Evolutionary conservation across 2,797 vertebrate species (phyloP), one percentile per base, ranked within the genome.

Genomic region (Petrocephalus sullivani): DNA sequence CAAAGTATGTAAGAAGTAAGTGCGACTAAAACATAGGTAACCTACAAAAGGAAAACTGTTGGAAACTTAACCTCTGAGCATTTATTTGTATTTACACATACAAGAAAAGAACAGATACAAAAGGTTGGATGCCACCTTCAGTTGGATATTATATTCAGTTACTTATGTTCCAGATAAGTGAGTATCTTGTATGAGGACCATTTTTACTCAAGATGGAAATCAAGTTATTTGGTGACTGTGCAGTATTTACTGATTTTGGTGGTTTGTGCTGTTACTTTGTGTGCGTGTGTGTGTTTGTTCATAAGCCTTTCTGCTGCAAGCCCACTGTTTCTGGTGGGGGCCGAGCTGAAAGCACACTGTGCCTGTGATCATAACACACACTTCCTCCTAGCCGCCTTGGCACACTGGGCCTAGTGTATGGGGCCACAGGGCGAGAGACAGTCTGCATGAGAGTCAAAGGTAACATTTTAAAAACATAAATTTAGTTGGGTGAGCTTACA

Each of bases 391-490:
- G 88, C 67, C 92, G 90, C 90, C 91, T 92, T 92, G 53, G 92
- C 91, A 93, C 87, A 88, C 89, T 92, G 92, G 90, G 92, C 90
- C 91, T 94, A 94, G 94, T 95, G 94, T 94, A 94, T 93, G 92
- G 54, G 89, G 92, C 94, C 92, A 90, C 89, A 67, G 94, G 94
- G 95, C 95, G 93, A 90, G 91, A 95, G 95, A 95, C 96, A 96
- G 92, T 92, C 81, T 88, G 87, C 93, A 86, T 67, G 89, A 1
- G 90, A 91, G 95, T 94, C 94, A 96, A 93, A 95, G 95, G 95
- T 95, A 93, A 94, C 89, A 90, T 95, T 96, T 96, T 94, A 90
- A 92, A 94, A 94, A 93, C 95, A 96, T 96, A 96, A 95, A 96
- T 96, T 94, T 92, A 90, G 91, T 3, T 91, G 87, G 56, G 75